Evolutionary conservation across 2,113 vertebrate species (phyloP).

Genomic region (Anas platyrhynchos): DNA sequence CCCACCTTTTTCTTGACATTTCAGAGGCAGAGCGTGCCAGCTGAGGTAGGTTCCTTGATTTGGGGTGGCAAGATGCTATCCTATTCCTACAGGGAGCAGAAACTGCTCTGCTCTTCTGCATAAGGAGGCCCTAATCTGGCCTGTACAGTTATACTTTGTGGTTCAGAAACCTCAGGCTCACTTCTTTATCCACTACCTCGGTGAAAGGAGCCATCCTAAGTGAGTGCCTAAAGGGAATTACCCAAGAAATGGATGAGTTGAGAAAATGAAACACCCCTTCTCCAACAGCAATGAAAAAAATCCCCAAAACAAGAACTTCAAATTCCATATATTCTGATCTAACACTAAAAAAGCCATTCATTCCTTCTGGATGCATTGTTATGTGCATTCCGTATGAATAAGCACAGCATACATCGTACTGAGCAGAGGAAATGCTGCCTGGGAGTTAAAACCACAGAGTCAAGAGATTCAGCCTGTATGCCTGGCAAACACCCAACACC

Average conservation of each 20-base stretch:
- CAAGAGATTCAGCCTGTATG: conserved; percentile 14
- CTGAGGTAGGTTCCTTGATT: rapidly evolving
- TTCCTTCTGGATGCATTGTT: not conserved
- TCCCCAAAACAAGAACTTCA: not conserved
- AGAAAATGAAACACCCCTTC: not conserved
- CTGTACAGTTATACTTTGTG: not conserved
- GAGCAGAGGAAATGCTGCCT: conserved; percentile 16
- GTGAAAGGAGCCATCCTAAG: not conserved
- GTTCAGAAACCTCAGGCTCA: not conserved
- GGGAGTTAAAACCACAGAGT: conserved; percentile 49
- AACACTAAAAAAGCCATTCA: not conserved
- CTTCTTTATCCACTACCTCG: not conserved
- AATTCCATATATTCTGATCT: not conserved
- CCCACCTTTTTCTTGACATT: not conserved
- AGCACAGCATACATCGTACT: not conserved
- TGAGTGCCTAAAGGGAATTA: not conserved
- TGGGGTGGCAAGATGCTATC: not conserved
- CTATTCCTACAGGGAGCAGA: not conserved
- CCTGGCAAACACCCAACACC: conserved; percentile 47
- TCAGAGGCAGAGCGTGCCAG: not conserved
- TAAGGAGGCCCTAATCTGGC: not conserved
- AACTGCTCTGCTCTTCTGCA: not conserved
- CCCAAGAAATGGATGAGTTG: not conserved
- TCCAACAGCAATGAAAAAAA: not conserved
- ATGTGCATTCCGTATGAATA: not conserved